Percentiles rank a stretch among this genome's conserved stretches.
These are phyloP conservation scores for Apistogramma diplotaenia DNA, from an alignment of 2,113 vertebrate species.

Conservation along the genomic window DNA sequence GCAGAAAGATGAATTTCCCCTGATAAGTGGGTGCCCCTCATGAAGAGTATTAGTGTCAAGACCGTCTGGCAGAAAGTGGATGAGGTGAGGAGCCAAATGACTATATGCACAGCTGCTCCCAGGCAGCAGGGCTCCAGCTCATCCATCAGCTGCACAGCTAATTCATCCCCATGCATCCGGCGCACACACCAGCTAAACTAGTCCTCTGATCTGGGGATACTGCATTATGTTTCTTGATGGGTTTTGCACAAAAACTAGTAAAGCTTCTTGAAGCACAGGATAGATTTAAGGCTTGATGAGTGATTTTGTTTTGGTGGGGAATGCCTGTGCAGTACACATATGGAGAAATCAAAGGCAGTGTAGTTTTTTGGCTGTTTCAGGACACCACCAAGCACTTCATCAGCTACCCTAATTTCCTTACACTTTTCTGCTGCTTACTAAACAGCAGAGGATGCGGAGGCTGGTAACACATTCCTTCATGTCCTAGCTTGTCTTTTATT, in stretches of 20 bases:
- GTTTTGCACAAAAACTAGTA: not conserved
- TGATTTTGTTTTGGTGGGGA: not conserved
- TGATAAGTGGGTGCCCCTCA: slow-evolving; percentile 39
- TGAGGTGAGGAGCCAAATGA: slow-evolving; percentile 56
- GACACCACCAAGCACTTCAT: not conserved
- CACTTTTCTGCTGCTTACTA: slow-evolving; percentile 4
- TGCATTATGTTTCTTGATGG: not conserved
- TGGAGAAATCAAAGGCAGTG: not conserved
- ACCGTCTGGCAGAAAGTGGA: slow-evolving; percentile 53
- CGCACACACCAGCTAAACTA: not conserved
- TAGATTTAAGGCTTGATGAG: not conserved
- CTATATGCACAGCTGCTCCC: slow-evolving; percentile 59
- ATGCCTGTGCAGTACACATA: not conserved
- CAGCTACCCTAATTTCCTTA: slow-evolving; percentile 50
- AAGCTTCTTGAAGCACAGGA: not conserved
- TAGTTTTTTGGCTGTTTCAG: not conserved
- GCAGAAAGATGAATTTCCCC: slow-evolving; percentile 50
- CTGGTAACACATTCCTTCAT: slow-evolving; percentile 38
- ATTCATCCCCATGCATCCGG: slow-evolving; percentile 3
- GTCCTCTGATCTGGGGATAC: not conserved
- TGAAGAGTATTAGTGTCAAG: slow-evolving; percentile 53
- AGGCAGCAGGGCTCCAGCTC: slow-evolving; percentile 40
- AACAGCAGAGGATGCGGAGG: slow-evolving; percentile 13
- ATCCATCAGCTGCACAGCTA: slow-evolving; percentile 42
- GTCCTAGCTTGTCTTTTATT: slow-evolving; percentile 20